These are phyloP conservation scores for Pseudobourletiella spinata DNA, from an alignment of 1,140 invertebrate genomes.

Conservation along the genomic window DNA sequence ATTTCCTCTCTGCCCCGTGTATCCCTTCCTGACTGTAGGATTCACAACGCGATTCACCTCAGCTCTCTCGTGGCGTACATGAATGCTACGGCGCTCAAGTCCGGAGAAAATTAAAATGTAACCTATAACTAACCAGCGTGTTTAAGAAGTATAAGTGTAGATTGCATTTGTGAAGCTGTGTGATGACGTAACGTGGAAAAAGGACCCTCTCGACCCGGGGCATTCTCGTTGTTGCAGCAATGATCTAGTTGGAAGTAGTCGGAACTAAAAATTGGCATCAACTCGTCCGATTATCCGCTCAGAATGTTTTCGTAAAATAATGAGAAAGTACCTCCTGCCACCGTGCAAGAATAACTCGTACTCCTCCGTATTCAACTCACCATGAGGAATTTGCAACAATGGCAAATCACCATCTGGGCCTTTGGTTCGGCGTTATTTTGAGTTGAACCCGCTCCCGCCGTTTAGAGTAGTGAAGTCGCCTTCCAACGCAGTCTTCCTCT, in stretches of 20 bases:
- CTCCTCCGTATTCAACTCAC: neutral
- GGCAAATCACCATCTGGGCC: too few species aligned
- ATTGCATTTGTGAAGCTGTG: neutral
- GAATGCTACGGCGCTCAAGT: too few species aligned
- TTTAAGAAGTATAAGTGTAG: neutral
- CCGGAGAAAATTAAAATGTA: too few species aligned
- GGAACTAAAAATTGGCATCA: neutral
- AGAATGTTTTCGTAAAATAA: neutral
- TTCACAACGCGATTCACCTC: too few species aligned
- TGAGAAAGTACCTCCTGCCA: neutral
- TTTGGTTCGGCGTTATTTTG: too few species aligned
- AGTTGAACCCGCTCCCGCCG: too few species aligned
- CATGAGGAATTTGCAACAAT: neutral
- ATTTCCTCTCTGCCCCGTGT: too few species aligned
- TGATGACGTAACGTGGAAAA: slow-evolving; percentile 51
- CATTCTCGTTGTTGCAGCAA: slow-evolving; percentile 54
- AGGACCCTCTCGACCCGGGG: slow-evolving; percentile 65
- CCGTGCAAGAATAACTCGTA: neutral
- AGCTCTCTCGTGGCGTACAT: too few species aligned
- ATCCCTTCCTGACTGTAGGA: too few species aligned
- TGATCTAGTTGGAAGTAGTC: slow-evolving; percentile 44
- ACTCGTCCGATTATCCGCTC: neutral
- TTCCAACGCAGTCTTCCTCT: neutral
- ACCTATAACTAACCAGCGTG: neutral
- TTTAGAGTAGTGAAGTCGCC: too few species aligned